phyloP scores from a whole-genome alignment of 2,113 vertebrate genomes.

The Halcyon senegalensis region DNA sequence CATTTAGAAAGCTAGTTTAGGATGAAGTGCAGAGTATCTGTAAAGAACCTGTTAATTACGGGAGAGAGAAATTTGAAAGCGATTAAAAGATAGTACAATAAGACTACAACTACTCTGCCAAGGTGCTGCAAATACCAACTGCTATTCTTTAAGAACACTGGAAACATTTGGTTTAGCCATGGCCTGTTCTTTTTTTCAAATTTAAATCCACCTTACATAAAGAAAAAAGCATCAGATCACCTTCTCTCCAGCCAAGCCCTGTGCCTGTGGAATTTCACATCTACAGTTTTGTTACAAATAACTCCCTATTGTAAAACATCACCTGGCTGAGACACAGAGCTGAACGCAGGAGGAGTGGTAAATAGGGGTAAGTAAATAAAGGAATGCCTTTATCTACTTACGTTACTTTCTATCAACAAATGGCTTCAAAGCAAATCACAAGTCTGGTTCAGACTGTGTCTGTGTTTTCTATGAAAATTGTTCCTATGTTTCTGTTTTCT shows the following conservation, averaged over 20 bases:
- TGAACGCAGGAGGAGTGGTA: too few species aligned
- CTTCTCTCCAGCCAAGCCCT: background rate
- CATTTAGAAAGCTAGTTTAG: background rate
- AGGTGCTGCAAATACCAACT: background rate
- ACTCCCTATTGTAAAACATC: background rate
- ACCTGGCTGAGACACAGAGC: too few species aligned
- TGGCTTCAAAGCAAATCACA: background rate
- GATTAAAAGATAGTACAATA: too few species aligned
- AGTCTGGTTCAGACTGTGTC: background rate
- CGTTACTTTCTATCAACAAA: rapidly evolving
- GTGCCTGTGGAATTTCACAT: background rate
- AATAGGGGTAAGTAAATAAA: too few species aligned
- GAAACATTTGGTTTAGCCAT: background rate
- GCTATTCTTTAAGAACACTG: background rate
- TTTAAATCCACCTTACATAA: background rate
- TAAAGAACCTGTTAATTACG: rapidly evolving
- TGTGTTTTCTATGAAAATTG: background rate
- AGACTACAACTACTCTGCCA: background rate
- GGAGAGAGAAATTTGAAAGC: background rate
- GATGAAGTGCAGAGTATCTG: background rate
- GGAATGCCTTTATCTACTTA: background rate
- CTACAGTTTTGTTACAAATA: background rate
- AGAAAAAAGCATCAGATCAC: background rate
- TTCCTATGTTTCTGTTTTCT: background rate
- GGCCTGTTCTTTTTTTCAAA: background rate